Base-by-base conservation (phyloP, 1,140 invertebrate species). In the Theocolax elegans region DNA sequence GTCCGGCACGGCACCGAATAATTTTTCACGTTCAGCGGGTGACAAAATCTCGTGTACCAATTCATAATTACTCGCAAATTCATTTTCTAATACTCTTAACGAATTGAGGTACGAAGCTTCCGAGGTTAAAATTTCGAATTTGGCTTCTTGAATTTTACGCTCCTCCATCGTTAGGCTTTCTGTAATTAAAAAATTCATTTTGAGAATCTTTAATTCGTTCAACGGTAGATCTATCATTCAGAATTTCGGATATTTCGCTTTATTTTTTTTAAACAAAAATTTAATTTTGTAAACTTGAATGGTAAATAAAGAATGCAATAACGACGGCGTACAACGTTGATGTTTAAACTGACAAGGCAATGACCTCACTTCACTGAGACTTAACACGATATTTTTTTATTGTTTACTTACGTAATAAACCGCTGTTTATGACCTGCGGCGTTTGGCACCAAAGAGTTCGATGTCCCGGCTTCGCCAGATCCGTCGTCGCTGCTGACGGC, bases 91-190 rank as follows among this genome's bases (percentile, higher is more conserved):
- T 15, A 99, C 91, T 75, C 94, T 94, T 35, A 99, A 84, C 1
- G 95, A 97, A 83, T 97, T 97, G 19, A 98, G 87, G 79, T 99
- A 99, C 1, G 96, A 97, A 0, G 97, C 96, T 86, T 99, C 97
- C 0, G 96, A 98, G 0, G 96, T 97, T 27, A 99, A 91, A 56
- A 99, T 92, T 87, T 99, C 95, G 83, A 97, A 98, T 85, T 96
- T 95, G 9, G 80, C 81, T 54, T 86, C 83, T 51, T 86, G 82
- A 25, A 85, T 67, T 66, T 79, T 84, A 44, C 76, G 81, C 68
- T 85, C 80, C 25, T 85, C 83, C 0, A 72, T 17, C 12, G 75
- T 78, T 48, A 86, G 44, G 21, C 70, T 79, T 51, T 80, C 65
- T 67, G 29, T 4, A 38, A 15, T 19, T 4, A 35, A 35, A 35